Conservation (phyloP, 1,140 invertebrate species). For the Meloidogyne exigua region DNA sequence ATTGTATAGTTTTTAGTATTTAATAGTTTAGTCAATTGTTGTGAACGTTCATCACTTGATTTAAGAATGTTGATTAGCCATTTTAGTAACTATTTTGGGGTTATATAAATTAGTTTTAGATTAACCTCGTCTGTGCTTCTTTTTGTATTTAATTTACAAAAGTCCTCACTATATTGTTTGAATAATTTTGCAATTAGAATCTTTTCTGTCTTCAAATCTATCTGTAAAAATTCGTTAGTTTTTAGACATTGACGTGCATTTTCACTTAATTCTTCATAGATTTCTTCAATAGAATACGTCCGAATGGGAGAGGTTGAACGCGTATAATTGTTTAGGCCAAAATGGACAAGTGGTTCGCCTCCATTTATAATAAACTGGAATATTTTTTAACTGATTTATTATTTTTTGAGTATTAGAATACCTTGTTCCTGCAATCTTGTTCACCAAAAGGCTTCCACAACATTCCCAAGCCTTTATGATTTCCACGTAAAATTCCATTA, state of each 20-base stretch:
- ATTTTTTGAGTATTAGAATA: slow-evolving; percentile 32
- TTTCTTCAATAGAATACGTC: slow-evolving; percentile 65
- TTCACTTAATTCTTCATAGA: slow-evolving; percentile 37
- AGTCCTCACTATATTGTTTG: slow-evolving; percentile 66
- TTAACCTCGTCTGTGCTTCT: slow-evolving; percentile 63
- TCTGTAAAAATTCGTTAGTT: slow-evolving; percentile 60
- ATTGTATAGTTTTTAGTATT: slow-evolving; percentile 62
- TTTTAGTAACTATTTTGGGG: slow-evolving; percentile 62
- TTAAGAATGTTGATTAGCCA: slow-evolving; percentile 64
- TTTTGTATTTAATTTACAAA: slow-evolving; percentile 64
- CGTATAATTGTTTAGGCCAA: slow-evolving; percentile 66
- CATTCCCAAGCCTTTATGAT: slow-evolving; percentile 66
- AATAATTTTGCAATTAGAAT: slow-evolving; percentile 65
- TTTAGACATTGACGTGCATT: slow-evolving; percentile 58
- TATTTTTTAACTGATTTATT: slow-evolving; percentile 25
- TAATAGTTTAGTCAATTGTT: slow-evolving; percentile 60
- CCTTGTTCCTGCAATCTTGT: slow-evolving; percentile 64
- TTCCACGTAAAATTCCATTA: slow-evolving; percentile 66
- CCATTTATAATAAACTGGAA: slow-evolving; percentile 57
- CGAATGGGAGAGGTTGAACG: slow-evolving; percentile 66
- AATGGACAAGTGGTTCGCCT: slow-evolving; percentile 66
- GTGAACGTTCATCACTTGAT: slow-evolving; percentile 56
- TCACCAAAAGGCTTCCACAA: slow-evolving; percentile 65
- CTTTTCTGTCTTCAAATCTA: slow-evolving; percentile 62
- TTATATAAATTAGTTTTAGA: slow-evolving; percentile 25